These are phyloP conservation scores for Galeruca laticollis DNA, from an alignment of 2,888 invertebrate species.

Conservation along the genomic window DNA sequence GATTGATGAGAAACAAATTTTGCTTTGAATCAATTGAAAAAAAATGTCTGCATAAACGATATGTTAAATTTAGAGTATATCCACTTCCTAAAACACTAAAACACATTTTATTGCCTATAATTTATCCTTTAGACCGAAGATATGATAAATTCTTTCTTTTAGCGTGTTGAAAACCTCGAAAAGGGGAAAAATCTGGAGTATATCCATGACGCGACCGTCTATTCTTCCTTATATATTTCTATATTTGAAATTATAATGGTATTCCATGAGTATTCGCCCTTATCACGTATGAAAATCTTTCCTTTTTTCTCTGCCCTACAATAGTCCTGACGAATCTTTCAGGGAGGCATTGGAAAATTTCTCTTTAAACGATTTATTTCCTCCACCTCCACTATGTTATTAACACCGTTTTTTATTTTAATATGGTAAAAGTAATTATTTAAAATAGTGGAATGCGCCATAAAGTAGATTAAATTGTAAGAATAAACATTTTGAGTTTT, in stretches of 20 bases:
- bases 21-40: too few species aligned
- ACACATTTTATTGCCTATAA: too few species aligned
- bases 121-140: neutral
- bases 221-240: conserved; percentile 3
- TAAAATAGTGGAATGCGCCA: too few species aligned
- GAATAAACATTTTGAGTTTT: too few species aligned
- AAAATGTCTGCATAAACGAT: too few species aligned
- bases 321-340: conserved; percentile 46
- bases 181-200: conserved; percentile 3
- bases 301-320: conserved; percentile 50
- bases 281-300: conserved; percentile 57
- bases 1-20: neutral
- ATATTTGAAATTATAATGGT: conserved; percentile 51
- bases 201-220: conserved; percentile 15
- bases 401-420: too few species aligned
- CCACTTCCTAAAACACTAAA: neutral
- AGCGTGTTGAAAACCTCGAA: neutral
- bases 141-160: conserved; percentile 4
- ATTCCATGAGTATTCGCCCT: conserved; percentile 57
- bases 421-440: too few species aligned
- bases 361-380: too few species aligned
- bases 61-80: neutral
- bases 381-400: too few species aligned
- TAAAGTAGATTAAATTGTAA: too few species aligned
- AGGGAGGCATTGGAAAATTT: conserved; percentile 9